Evolutionary conservation across 2,888 invertebrate genomes (phyloP).

Genomic region (Troides aeacus): DNA sequence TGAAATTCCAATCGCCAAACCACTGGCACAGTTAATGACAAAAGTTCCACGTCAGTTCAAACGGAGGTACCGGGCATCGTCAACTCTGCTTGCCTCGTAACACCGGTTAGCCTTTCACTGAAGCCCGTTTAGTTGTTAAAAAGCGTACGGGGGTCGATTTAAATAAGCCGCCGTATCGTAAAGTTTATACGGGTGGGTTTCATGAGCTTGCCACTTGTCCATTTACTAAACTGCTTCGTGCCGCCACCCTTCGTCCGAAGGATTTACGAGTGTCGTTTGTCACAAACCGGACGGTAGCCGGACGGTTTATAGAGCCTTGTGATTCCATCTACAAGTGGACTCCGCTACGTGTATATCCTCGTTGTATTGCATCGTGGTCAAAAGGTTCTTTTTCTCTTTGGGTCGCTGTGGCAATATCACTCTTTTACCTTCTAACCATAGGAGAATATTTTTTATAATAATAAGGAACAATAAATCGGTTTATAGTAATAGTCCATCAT

Average conservation of each 20-base stretch:
- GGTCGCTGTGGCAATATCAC: too few relatives aligned
- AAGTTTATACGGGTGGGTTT: slow-evolving; percentile 6
- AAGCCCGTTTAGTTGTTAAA: slow-evolving; percentile 2
- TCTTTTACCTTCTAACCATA: too few relatives aligned
- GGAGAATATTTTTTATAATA: too few relatives aligned
- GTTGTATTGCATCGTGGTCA: too few relatives aligned
- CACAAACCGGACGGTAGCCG: background rate
- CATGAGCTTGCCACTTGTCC: background rate
- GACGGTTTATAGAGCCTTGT: background rate
- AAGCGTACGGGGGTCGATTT: slow-evolving; percentile 1
- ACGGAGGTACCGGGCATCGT: too few relatives aligned
- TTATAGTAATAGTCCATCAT: too few relatives aligned
- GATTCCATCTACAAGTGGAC: background rate
- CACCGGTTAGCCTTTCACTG: background rate
- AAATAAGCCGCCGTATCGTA: slow-evolving; percentile 6
- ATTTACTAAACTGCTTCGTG: background rate
- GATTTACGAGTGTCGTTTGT: background rate
- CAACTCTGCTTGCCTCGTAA: background rate
- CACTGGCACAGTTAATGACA: too few relatives aligned
- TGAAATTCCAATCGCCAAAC: too few relatives aligned
- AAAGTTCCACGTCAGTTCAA: too few relatives aligned
- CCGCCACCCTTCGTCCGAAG: background rate
- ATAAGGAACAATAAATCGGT: too few relatives aligned
- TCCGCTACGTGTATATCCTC: too few relatives aligned
- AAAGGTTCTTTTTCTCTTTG: too few relatives aligned